Evolutionary conservation across 2,113 vertebrate genomes (phyloP), one percentile per base, ranked within the genome.

Genomic region (Zosterops pallidus): DNA sequence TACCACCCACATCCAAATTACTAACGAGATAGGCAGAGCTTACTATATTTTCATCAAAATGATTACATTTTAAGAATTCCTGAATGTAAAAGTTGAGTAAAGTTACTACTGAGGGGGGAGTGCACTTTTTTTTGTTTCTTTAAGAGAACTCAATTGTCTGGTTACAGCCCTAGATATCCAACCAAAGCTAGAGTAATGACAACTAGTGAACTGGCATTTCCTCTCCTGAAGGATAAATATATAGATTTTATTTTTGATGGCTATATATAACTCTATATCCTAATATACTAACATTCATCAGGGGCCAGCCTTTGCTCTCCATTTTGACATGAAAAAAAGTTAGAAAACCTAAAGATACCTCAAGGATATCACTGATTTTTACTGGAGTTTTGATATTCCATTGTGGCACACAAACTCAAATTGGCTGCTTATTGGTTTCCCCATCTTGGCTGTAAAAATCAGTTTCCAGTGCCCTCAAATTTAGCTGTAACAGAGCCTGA

Each of bases 241-340:
- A 98, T 97, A 98, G 93, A 98, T 98, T 97, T 98, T 98, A 98
- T 98, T 98, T 98, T 98, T 98, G 97, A 98, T 98, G 96, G 97
- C 97, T 98, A 97, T 97, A 97, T 97, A 98, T 96, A 97, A 98
- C 95, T 98, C 97, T 97, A 95, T 98, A 97, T 97, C 98, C 96
- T 97, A 97, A 98, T 97, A 96, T 97, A 97, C 97, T 98, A 97
- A 98, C 97, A 97, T 98, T 97, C 98, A 98, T 98, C 98, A 98
- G 97, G 98, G 97, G 98, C 98, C 99, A 98, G 98, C 98, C 98
- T 99, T 99, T 98, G 98, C 98, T 99, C 98, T 99, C 98, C 98
- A 99, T 99, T 99, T 98, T 99, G 98, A 99, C 99, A 41, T 98
- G 98, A 98, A 98, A 98, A 99, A 98, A 99, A 99, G 98, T 98